These are phyloP conservation scores for Phrynocephalus forsythii DNA, from an alignment of 2,797 vertebrate genomes.

Conservation along the genomic window DNA sequence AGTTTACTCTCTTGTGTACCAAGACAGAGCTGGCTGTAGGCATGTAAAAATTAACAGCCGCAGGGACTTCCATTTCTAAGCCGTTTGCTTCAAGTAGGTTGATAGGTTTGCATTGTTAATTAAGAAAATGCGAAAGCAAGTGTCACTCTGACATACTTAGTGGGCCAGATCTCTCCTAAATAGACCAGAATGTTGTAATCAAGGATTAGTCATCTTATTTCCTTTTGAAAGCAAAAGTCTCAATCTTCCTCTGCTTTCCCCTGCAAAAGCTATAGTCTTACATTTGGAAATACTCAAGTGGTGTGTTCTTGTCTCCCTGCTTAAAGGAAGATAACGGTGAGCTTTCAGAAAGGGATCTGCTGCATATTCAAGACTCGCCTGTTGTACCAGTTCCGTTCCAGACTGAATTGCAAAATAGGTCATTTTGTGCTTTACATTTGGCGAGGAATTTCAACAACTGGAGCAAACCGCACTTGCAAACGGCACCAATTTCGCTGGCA, in stretches of 20 bases:
- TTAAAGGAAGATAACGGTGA: conserved; percentile 33
- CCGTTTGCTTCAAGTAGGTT: conserved; percentile 47
- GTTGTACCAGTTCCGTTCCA: conserved; percentile 11
- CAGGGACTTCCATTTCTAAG: conserved; percentile 51
- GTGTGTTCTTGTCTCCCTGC: conserved; percentile 7
- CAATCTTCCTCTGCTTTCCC: neutral
- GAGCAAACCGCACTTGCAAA: conserved; percentile 26
- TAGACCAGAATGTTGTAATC: conserved; percentile 36
- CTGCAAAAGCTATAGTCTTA: conserved; percentile 14
- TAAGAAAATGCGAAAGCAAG: conserved; percentile 52
- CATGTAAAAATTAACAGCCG: conserved; percentile 61
- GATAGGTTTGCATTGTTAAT: conserved; percentile 70
- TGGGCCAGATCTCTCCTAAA: conserved; percentile 26
- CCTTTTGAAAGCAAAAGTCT: conserved; percentile 22
- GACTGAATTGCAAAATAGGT: conserved; percentile 36
- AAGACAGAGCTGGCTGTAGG: conserved; percentile 58
- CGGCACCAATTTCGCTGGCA: conserved; percentile 20
- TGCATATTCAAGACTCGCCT: conserved; percentile 52
- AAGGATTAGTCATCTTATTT: conserved; percentile 38
- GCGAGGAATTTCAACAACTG: conserved; percentile 30
- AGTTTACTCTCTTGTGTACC: conserved; percentile 62
- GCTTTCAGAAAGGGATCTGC: neutral
- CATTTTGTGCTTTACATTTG: conserved; percentile 17
- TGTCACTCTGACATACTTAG: conserved; percentile 21
- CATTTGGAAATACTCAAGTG: conserved; percentile 5